phyloP scores from a whole-genome alignment of 1,140 invertebrate genomes.

The Planococcus citri region DNA sequence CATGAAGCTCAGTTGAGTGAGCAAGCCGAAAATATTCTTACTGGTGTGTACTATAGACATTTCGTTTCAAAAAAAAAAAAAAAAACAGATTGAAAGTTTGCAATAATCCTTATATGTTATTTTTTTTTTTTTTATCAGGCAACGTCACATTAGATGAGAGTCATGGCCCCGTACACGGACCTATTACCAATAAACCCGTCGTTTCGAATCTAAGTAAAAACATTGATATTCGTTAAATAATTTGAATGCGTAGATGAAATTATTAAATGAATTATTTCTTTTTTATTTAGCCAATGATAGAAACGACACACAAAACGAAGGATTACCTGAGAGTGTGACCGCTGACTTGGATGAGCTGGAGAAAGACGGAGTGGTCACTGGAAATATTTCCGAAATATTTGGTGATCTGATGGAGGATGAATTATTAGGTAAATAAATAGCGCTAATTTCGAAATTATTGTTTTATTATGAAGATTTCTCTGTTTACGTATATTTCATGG shows the following conservation, averaged over 20 bases:
- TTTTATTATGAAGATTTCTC: not conserved
- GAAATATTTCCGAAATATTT: slow-evolving; percentile 58
- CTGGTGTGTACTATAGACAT: not conserved
- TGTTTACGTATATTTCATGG: slow-evolving; percentile 31
- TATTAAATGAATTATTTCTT: not conserved
- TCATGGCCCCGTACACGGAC: not conserved
- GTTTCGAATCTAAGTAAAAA: not conserved
- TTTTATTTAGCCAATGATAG: slow-evolving; percentile 19
- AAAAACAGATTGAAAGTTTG: not conserved
- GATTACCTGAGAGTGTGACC: slow-evolving; percentile 66
- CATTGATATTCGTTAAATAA: too few relatives aligned
- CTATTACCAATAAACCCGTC: not conserved
- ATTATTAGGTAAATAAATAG: slow-evolving; percentile 48
- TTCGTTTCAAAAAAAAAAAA: too few relatives aligned
- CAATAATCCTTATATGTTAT: not conserved
- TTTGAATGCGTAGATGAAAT: not conserved
- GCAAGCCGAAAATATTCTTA: not conserved
- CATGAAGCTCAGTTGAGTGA: not conserved
- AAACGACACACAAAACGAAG: slow-evolving; percentile 31
- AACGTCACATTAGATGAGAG: not conserved
- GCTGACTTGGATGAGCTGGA: slow-evolving; percentile 68
- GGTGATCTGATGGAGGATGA: slow-evolving; percentile 75
- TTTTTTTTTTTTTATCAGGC: not conserved
- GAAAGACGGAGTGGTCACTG: slow-evolving; percentile 42
- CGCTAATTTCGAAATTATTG: not conserved